Percentiles rank a stretch among this genome's conserved stretches.
Conservation (phyloP, 2,888 invertebrate species). For the Tromatobia lineatoria region DNA sequence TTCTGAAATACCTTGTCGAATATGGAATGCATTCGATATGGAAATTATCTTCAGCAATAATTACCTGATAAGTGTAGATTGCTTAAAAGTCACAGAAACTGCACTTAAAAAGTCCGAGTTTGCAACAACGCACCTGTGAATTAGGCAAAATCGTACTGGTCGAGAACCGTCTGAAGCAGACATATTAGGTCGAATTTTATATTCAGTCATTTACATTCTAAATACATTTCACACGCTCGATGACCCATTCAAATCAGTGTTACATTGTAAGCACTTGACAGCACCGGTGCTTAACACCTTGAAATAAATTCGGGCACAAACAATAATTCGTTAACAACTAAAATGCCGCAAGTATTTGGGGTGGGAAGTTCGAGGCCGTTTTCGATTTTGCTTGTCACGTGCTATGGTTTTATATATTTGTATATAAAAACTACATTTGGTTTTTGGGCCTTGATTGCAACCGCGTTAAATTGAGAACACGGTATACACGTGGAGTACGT, state of each 20-base stretch:
- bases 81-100: too few species aligned
- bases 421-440: too few species aligned
- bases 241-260: background rate
- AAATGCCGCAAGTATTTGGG: too few species aligned
- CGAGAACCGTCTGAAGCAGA: background rate
- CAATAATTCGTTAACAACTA: background rate
- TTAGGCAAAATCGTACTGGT: background rate
- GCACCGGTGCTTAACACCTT: background rate
- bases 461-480: background rate
- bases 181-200: background rate
- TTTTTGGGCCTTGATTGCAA: background rate
- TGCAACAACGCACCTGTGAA: background rate
- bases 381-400: background rate
- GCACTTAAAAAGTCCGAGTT: background rate
- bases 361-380: background rate
- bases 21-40: too few species aligned
- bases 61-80: too few species aligned
- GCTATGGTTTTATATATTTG: too few species aligned
- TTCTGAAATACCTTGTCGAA: too few species aligned
- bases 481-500: background rate
- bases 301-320: background rate
- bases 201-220: background rate
- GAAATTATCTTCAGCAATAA: too few species aligned
- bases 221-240: background rate
- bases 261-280: background rate